A percentile compares a stretch with the other conserved stretches of the same genome.
These are phyloP conservation scores for Leptodirus hochenwartii DNA, from an alignment of 2,888 invertebrate genomes.

Conservation along the genomic window DNA sequence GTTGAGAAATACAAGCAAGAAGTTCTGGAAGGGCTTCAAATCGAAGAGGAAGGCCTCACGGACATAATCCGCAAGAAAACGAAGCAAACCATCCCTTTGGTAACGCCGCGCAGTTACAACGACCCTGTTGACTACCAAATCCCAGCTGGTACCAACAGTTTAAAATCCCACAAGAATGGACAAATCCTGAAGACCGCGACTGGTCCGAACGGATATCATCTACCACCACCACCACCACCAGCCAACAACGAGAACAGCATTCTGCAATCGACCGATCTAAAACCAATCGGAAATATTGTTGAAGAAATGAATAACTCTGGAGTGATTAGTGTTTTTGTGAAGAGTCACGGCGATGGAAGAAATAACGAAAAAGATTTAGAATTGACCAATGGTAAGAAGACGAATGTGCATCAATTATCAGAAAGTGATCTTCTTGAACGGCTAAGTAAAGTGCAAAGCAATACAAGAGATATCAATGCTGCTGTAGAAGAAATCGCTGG, in stretches of 20 bases:
- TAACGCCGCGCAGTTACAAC: conserved; percentile 19
- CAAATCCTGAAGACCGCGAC: conserved; percentile 15
- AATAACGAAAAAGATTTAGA: neutral
- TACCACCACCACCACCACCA: conserved; percentile 4
- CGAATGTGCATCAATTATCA: conserved; percentile 1
- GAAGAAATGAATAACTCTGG: too few species aligned
- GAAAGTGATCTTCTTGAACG: conserved; percentile 27
- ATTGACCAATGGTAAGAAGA: conserved; percentile 2
- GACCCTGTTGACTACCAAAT: conserved; percentile 19
- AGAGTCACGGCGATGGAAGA: conserved; percentile 6
- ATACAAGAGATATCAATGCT: conserved; percentile 34
- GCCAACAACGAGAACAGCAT: neutral
- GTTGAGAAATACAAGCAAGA: conserved; percentile 69
- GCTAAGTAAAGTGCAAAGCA: conserved; percentile 35
- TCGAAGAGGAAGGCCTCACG: conserved; percentile 67
- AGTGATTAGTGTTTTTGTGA: too few species aligned
- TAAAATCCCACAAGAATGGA: conserved; percentile 14
- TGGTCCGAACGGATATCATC: too few species aligned
- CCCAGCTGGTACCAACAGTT: neutral
- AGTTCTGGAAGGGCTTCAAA: conserved; percentile 65
- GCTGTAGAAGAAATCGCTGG: conserved; percentile 18
- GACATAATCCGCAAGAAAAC: conserved; percentile 54
- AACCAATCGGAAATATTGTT: too few species aligned
- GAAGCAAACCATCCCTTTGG: conserved; percentile 31
- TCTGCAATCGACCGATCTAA: neutral